These are phyloP conservation scores for Craniophora ligustri DNA, from an alignment of 2,888 invertebrate species.

Conservation along the genomic window DNA sequence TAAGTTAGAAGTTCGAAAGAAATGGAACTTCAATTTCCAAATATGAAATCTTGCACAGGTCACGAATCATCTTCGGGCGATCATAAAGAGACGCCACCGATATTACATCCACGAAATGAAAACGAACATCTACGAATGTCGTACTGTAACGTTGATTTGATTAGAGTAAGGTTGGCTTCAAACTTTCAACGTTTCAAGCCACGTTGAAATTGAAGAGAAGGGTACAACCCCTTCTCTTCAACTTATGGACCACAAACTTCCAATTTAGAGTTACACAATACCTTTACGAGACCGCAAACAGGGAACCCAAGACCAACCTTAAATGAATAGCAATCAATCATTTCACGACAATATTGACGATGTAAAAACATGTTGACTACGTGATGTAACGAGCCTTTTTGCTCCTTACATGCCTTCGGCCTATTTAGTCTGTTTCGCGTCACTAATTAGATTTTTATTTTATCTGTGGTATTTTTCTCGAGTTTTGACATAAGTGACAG, in stretches of 20 bases:
- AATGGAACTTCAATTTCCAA: constrained; percentile 29
- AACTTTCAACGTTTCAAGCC: constrained; percentile 5
- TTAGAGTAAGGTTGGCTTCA: constrained; percentile 24
- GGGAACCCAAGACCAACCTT: constrained; percentile 5
- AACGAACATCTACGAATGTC: constrained; percentile 7
- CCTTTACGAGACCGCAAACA: constrained; percentile 13
- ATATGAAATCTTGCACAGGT: constrained; percentile 34
- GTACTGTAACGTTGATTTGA: constrained; percentile 17
- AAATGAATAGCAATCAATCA: constrained; percentile 39
- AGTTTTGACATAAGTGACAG: too few relatives aligned
- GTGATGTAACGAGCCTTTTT: too few relatives aligned
- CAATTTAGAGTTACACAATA: constrained; percentile 26
- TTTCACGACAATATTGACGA: constrained; percentile 16
- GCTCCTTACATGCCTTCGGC: too few relatives aligned
- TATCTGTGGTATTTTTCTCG: too few relatives aligned
- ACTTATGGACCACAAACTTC: constrained; percentile 9
- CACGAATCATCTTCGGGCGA: constrained; percentile 38
- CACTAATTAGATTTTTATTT: too few relatives aligned
- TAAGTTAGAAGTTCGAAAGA: constrained; percentile 15
- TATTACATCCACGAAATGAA: constrained; percentile 18
- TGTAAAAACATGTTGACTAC: constrained; percentile 23
- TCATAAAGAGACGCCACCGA: constrained; percentile 27
- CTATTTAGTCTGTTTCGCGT: too few relatives aligned
- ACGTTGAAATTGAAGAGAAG: constrained; percentile 1
- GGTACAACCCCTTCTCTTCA: too few relatives aligned